Conservation (phyloP, 2,113 vertebrate genomes). For the Orientallactaga bullata region DNA sequence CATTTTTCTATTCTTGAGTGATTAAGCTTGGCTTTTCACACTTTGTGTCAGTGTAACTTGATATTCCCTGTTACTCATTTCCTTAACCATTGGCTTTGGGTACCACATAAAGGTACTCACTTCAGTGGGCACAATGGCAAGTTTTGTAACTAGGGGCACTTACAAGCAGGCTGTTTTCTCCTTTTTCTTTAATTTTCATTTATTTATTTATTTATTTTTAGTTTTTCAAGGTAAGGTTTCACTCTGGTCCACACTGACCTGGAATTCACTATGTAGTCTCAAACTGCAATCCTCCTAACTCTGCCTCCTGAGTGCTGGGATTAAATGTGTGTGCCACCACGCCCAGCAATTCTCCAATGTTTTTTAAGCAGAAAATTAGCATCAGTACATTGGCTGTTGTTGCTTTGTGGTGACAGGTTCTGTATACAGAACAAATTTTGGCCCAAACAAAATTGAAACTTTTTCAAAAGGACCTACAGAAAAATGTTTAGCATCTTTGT, state of each 20-base stretch:
- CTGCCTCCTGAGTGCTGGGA: too few species aligned
- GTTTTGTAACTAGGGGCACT: not conserved
- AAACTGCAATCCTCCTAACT: too few species aligned
- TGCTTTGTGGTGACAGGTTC: not conserved
- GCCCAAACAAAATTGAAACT: not conserved
- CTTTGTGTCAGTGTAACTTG: too few species aligned
- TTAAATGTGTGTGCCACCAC: too few species aligned
- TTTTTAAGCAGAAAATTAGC: not conserved
- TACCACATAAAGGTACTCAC: not conserved
- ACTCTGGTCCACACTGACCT: too few species aligned
- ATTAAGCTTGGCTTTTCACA: not conserved
- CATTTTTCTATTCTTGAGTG: not conserved
- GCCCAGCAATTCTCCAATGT: too few species aligned
- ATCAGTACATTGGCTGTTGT: not conserved
- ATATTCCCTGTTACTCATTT: not conserved
- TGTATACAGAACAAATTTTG: constrained; percentile 20
- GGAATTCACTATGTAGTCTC: too few species aligned
- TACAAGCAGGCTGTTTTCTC: not conserved
- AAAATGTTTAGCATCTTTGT: not conserved
- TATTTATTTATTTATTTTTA: too few species aligned
- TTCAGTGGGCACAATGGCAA: too few species aligned
- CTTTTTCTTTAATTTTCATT: too few species aligned
- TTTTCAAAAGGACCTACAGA: not conserved
- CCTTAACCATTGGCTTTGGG: not conserved
- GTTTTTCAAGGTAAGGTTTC: too few species aligned